Conservation (phyloP, 2,113 vertebrate genomes). For the Cairina moschata region DNA sequence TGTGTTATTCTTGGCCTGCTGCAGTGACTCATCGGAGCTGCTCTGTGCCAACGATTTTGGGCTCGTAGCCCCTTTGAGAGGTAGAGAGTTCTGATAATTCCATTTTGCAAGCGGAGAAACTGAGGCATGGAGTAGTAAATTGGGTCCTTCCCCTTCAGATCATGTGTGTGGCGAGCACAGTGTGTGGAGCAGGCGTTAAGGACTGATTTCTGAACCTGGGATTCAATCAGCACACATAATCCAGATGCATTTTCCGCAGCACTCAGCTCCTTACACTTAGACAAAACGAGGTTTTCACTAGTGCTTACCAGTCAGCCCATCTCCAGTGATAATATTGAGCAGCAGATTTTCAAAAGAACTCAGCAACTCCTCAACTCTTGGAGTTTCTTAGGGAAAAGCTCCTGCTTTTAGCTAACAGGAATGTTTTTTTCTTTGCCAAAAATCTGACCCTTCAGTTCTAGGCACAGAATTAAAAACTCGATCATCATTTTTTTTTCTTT, state of each 20-base stretch:
- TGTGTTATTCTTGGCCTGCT: neutral
- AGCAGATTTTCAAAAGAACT: neutral
- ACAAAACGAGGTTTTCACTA: neutral
- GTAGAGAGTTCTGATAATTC: neutral
- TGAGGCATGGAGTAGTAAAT: neutral
- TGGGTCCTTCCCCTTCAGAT: neutral
- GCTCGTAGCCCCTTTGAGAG: neutral
- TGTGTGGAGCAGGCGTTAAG: fast-evolving
- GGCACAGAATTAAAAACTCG: neutral
- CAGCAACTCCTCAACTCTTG: neutral
- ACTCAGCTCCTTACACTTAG: neutral
- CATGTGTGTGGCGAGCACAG: neutral
- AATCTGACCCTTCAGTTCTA: neutral
- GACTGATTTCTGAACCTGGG: neutral
- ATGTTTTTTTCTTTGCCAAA: neutral
- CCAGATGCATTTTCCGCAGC: neutral
- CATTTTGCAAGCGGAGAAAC: neutral
- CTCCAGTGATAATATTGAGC: neutral
- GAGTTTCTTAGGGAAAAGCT: neutral
- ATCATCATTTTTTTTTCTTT: neutral
- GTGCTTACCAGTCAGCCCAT: neutral
- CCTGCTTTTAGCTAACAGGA: neutral
- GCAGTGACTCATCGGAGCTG: neutral
- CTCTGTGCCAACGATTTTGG: neutral
- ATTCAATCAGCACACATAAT: neutral